Base-by-base conservation (phyloP, 2,797 vertebrate species). In the Eulemur coronatus region DNA sequence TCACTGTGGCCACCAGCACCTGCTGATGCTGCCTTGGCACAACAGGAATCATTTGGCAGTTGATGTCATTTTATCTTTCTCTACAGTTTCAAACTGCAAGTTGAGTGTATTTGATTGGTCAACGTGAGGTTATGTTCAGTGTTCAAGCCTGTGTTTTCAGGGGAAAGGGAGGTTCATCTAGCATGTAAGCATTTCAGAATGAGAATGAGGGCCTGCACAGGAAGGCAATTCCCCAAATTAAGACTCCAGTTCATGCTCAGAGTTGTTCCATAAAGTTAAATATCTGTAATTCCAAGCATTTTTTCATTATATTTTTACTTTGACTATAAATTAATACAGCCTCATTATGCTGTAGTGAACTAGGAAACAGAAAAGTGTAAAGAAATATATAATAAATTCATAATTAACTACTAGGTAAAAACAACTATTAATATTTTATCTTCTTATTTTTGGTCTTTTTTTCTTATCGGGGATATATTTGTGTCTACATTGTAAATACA, bases 1-100 rank as follows among this genome's bases (percentile, higher is more conserved):
- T 1, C 28, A 52, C 5, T 8, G 7, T 1, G 12, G 12, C 24
- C 15, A 17, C 7, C 41, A 41, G 0, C 11, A 26, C 43, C 6
- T 50, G 5, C 5, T 20, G 7, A 18, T 2, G 13, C 10, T 43
- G 26, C 2, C 52, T 80, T 61, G 20, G 26, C 8, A 75, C 3
- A 33, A 14, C 0, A 2, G 13, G 4, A 84, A 2, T 63, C 35
- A 18, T 43, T 63, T 73, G 9, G 0, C 6, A 78, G 69, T 1
- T 88, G 9, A 50, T 33, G 8, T n/a, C 8, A 30, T 73, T 69
- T 75, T 24, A n/a, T 38, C 9, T 57, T 72, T 82, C 6, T 69
- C 14, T 69, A 30, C 4, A 46, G 14, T 35, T 82, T 70, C 38
- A 18, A 52, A 89, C 8, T 67, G 55, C 33, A 61, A 35, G 18